phyloP scores from a whole-genome alignment of 2,888 invertebrate species.

The Petrolisthes manimaculis region DNA sequence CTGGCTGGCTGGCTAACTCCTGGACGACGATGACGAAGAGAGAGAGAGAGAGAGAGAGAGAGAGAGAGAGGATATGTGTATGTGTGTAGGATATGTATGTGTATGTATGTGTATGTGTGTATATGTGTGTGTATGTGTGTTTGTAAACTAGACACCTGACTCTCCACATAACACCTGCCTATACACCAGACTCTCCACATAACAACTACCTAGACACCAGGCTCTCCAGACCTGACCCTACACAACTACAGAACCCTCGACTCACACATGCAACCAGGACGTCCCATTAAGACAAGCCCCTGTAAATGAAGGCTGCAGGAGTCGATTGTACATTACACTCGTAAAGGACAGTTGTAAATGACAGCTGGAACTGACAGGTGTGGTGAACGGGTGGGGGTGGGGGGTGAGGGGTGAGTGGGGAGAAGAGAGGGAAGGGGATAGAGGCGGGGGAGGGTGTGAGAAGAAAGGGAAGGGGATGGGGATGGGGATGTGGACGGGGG shows the following conservation, averaged over 20 bases:
- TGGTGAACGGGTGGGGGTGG: conserved; percentile 4
- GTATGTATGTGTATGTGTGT: conserved; percentile 26
- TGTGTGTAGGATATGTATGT: conserved; percentile 23
- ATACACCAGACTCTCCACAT: too few species aligned
- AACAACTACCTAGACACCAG: too few species aligned
- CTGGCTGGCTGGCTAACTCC: too few species aligned
- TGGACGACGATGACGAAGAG: too few species aligned
- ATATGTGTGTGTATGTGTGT: conserved; percentile 4
- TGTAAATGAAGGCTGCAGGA: conserved; percentile 25
- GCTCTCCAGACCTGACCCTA: too few species aligned
- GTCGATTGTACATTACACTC: conserved; percentile 13
- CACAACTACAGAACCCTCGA: too few species aligned
- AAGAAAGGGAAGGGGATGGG: background rate
- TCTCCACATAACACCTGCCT: too few species aligned
- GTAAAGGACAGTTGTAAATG: conserved; percentile 37
- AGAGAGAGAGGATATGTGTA: conserved; percentile 1
- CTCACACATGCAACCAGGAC: conserved; percentile 16
- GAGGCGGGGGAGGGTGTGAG: background rate
- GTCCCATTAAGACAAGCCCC: conserved; percentile 27
- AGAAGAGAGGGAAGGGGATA: background rate
- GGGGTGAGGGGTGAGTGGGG: conserved; percentile 22
- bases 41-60: background rate
- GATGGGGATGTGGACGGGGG: background rate
- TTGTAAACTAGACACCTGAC: too few species aligned
- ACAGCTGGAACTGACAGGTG: conserved; percentile 36